Evolutionary conservation across 2,113 vertebrate genomes (phyloP), one percentile per base, ranked within the genome.

Genomic region (Thamnaconus septentrionalis): DNA sequence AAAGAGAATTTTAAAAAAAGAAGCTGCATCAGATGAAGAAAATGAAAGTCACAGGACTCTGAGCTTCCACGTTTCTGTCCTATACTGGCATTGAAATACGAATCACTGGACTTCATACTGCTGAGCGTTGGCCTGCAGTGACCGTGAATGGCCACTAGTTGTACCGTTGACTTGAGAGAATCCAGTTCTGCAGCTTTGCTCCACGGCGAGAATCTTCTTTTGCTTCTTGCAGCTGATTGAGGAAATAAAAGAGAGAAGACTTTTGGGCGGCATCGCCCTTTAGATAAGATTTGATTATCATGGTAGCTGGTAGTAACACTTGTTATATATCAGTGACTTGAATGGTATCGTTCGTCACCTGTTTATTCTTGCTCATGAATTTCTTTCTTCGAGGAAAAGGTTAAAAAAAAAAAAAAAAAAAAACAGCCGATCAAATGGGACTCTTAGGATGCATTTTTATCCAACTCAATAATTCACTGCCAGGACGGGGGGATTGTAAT

Each of bases 41-140:
- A 59, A 73, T 10, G 5, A 56, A 61, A 66, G 57, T 47, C 7
- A 7, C 41, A 53, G 58, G 83, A 87, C 65, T 69, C 69, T 78
- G 80, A 64, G 83, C 82, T 88, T 86, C 85, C 74, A 77, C 50
- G 53, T 60, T 69, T 76, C 51, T 58, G 69, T 79, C 64, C 59
- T 62, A 62, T 68, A 65, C 11, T 66, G 67, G 70, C 68, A 65
- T 84, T 53, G 73, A 67, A 66, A 75, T 62, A 57, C 62, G 48
- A 53, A 79, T 80, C 74, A 85, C 87, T 88, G 86, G 76, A 86
- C 68, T 73, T 51, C 60, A 63, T 75, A 63, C 81, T 82, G 82
- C 79, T 79, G 80, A 83, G 71, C 47, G 45, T 69, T 57, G 73
- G 49, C 79, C 82, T 87, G 71, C 69, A 81, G 72, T 82, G 76